Conservation (phyloP, 2,888 invertebrate genomes). For the Machimus atricapillus region DNA sequence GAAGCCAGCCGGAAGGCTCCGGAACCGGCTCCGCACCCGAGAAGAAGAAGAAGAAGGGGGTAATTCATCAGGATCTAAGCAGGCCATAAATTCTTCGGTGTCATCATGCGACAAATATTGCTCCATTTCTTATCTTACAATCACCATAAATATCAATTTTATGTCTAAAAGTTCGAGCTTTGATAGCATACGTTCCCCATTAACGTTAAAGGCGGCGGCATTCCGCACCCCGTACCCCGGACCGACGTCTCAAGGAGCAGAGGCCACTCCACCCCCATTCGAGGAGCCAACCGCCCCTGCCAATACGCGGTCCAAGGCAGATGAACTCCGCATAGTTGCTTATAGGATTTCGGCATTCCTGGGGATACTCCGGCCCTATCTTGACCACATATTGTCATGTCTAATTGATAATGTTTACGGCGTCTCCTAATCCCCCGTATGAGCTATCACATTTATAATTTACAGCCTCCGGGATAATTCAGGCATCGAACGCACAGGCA, state of each 20-base stretch:
- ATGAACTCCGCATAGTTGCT: constrained; percentile 5
- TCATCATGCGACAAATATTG: constrained; percentile 43
- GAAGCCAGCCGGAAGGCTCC: background rate
- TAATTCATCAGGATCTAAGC: constrained; percentile 24
- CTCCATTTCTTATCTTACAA: constrained; percentile 42
- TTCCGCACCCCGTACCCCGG: background rate
- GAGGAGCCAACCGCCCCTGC: background rate
- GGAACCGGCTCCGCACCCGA: background rate
- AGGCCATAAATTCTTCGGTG: constrained; percentile 38
- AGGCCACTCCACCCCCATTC: background rate
- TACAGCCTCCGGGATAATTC: constrained; percentile 21
- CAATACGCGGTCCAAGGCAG: background rate
- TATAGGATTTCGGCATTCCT: constrained; percentile 13
- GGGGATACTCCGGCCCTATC: constrained; percentile 6
- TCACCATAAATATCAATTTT: constrained; percentile 43
- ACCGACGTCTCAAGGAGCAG: background rate
- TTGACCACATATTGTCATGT: constrained; percentile 38
- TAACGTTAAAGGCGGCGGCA: constrained; percentile 6
- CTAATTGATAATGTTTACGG: constrained; percentile 38
- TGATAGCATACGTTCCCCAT: constrained; percentile 31
- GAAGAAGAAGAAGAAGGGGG: background rate
- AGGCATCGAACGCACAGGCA: background rate
- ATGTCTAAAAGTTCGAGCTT: constrained; percentile 36
- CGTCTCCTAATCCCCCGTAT: constrained; percentile 26
- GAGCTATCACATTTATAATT: constrained; percentile 37